Conservation (phyloP, 2,797 vertebrate genomes). For the Champsocephalus gunnari region DNA sequence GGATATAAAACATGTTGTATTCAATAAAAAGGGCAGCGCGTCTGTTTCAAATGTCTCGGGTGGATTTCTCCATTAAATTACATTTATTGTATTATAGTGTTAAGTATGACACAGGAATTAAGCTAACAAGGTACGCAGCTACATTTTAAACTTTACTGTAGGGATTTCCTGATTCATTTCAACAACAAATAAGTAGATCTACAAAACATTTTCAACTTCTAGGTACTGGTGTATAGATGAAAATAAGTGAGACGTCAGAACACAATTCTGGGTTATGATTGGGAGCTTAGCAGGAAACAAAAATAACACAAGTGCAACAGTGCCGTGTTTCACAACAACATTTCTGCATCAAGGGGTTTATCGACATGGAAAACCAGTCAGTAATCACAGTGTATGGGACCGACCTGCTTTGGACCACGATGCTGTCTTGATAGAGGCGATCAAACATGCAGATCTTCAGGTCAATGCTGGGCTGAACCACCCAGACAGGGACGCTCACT, state of each 20-base stretch:
- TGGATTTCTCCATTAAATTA: background rate
- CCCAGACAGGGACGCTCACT: constrained; percentile 87
- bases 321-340: background rate
- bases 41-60: background rate
- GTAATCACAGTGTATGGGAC: constrained; percentile 35
- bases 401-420: constrained; percentile 89
- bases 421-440: constrained; percentile 87
- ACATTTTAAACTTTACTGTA: background rate
- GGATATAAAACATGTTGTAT: background rate
- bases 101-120: background rate
- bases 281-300: background rate
- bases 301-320: constrained; percentile 1
- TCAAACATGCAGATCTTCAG: constrained; percentile 94
- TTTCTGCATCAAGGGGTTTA: background rate
- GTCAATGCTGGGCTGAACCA: constrained; percentile 86
- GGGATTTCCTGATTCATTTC: background rate
- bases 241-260: background rate
- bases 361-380: background rate
- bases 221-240: background rate
- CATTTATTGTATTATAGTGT: too few species aligned
- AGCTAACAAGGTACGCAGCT: background rate
- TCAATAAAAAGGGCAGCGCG: background rate
- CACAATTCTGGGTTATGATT: background rate
- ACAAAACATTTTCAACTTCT: background rate
- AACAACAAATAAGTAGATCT: background rate